Evolutionary conservation across 2,888 invertebrate genomes (phyloP), one percentile per base, ranked within the genome.

Genomic region (Dioctria linearis): DNA sequence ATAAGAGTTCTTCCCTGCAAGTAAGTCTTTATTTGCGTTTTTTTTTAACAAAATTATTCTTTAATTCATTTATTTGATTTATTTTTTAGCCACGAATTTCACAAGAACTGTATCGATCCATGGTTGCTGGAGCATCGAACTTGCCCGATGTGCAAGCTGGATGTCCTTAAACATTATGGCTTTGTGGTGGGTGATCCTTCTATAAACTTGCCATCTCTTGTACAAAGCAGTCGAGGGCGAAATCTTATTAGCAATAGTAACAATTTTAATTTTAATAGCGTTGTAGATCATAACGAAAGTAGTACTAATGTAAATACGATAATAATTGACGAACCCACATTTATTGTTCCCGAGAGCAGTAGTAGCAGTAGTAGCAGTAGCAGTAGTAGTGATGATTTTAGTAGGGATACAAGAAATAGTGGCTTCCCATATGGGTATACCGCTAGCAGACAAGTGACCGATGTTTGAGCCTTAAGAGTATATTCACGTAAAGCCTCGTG

Each of bases 91-190:
- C 98, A 98, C 89, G 95, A 97, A 87, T 98, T 97, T 90, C 98
- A 98, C 91, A 97, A 97, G 90, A 93, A 92, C 86, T 98, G 98
- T 91, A 97, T 98, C 86, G 98, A 98, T 90, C 98, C 97, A 25
- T 98, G 98, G 98, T 91, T 98, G 82, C 90, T 98, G 86, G 97
- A 98, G 87, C 97, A 98, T 88, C 92, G 97, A 83, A 97, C 97
- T 49, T 98, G 98, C 89, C 98, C 98, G 8, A 97, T 98, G 96
- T 98, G 98, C 90, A 98, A 98, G 90, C 94, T 96, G 93, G 98
- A 98, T 90, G 98, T 98, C 85, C 92, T 98, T 82, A 95, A 96
- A 87, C 94, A 95, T 87, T 96, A 95, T 86, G 96, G 96, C 83
- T 95, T 94, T 89, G 94, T 95, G 92, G 95, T 95, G 88, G 93